Evolutionary conservation across 2,797 vertebrate genomes (phyloP), one percentile per base, ranked within the genome.

Genomic region (Sus cebifrons): DNA sequence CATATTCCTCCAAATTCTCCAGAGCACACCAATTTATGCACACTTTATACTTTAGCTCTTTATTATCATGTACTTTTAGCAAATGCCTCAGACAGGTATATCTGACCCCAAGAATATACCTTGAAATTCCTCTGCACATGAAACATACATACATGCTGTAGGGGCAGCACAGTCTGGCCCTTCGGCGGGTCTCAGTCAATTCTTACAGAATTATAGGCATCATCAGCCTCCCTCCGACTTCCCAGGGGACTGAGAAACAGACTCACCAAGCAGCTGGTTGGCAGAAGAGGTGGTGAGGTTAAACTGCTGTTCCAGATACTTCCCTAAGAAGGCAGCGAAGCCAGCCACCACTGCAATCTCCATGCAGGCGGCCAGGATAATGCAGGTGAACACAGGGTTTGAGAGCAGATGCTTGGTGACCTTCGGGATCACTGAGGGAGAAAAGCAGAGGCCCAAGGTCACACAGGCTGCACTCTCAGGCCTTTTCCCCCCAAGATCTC

Each of bases 231-330:
- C 14, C 54, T 6, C 3, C 0, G 25, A 1, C 15, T 5, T 8
- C 3, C 64, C 2, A 17, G 65, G 20, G 14, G 7, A n/a, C 14
- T 0, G 17, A 25, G 36, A 29, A 21, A 12, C 5, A 3, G 27
- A 99, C 99, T 97, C 96, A 99, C 99, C 99, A 86, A 99, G 97
- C 78, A 99, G 99, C 98, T 99, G 99, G 98, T 99, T 99, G 67
- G 99, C 99, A 21, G 99, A 99, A 2, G 99, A 99, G 90, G 99
- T 99, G 98, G 99, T 99, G 98, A 99, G 99, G 98, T 99, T 99
- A 97, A 99, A 99, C 98, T 99, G 99, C 99, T 99, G 99, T 98
- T 99, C 99, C 86, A 99, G 98, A 98, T 99, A 99, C 96, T 99
- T 99, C 32, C 99, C 99, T 97, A 99, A 98, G 98, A 99, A 99